Evolutionary conservation across 2,888 invertebrate species (phyloP).

Genomic region (Bhutanitis thaidina): DNA sequence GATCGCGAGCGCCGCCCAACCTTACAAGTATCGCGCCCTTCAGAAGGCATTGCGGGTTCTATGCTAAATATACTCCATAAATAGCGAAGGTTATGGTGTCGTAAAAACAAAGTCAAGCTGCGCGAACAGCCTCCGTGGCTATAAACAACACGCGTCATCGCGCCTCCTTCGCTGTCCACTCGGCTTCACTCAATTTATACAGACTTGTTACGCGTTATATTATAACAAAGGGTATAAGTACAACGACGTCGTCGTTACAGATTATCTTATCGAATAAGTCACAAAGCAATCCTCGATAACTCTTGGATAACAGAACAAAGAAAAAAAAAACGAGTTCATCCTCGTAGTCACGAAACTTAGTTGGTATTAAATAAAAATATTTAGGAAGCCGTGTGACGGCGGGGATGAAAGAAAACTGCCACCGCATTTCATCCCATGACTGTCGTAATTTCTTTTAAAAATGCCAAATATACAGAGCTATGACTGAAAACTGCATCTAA

Average conservation of each 20-base stretch:
- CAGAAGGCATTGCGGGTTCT: conserved; percentile 60
- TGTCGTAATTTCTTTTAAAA: too few relatives aligned
- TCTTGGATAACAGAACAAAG: conserved; percentile 8
- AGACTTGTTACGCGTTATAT: conserved; percentile 15
- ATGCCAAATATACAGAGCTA: too few relatives aligned
- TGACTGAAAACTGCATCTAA: too few relatives aligned
- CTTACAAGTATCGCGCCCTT: conserved; percentile 55
- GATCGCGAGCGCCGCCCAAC: conserved; percentile 47
- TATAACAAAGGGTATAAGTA: neutral
- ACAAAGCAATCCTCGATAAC: conserved; percentile 7
- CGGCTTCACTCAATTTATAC: conserved; percentile 11
- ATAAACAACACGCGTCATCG: conserved; percentile 60
- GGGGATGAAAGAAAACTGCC: too few relatives aligned
- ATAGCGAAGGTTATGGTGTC: conserved; percentile 66
- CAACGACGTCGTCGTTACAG: neutral
- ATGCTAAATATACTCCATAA: conserved; percentile 72
- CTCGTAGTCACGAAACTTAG: too few relatives aligned
- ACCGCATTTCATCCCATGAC: too few relatives aligned
- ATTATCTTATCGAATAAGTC: conserved; percentile 17
- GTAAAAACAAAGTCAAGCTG: conserved; percentile 76
- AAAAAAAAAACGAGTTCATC: too few relatives aligned
- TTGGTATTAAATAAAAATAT: too few relatives aligned
- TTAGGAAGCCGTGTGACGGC: too few relatives aligned
- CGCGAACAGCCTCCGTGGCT: conserved; percentile 52
- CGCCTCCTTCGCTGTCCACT: conserved; percentile 27